Conservation (phyloP, 2,888 invertebrate species). For the Cryptus armator region DNA sequence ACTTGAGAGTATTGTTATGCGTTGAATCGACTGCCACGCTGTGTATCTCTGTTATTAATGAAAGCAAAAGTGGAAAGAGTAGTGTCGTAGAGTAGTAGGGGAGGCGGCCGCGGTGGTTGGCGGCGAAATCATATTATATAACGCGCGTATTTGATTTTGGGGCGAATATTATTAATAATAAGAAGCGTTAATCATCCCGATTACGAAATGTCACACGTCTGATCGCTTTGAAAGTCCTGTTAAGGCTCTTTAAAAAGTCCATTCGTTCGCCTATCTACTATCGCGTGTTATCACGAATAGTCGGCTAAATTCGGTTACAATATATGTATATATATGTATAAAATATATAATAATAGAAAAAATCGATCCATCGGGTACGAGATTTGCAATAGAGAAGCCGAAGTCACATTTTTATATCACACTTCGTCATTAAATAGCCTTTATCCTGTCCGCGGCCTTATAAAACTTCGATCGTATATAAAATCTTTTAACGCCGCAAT, state of each 20-base stretch:
- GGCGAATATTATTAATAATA: too few species aligned
- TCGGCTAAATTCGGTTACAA: too few species aligned
- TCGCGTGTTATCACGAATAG: too few species aligned
- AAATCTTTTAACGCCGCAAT: conserved; percentile 40
- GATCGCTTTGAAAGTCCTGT: too few species aligned
- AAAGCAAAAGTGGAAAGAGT: not conserved
- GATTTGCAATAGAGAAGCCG: not conserved
- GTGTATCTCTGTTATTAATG: conserved; percentile 31
- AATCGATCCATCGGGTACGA: not conserved
- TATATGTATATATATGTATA: not conserved
- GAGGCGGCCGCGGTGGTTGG: too few species aligned
- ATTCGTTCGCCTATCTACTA: too few species aligned
- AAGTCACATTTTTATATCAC: conserved; percentile 29
- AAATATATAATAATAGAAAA: not conserved
- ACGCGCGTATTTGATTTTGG: too few species aligned
- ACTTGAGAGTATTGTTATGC: conserved; percentile 22
- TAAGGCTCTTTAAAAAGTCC: too few species aligned
- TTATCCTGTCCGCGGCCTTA: conserved; percentile 27
- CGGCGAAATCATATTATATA: too few species aligned
- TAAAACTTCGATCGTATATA: conserved; percentile 22
- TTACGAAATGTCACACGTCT: too few species aligned
- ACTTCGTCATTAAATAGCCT: conserved; percentile 18
- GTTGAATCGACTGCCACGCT: conserved; percentile 15
- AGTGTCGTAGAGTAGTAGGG: too few species aligned
- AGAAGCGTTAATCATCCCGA: too few species aligned